Conservation (phyloP, 2,797 vertebrate species). For the Melanotaenia parkinsoni region DNA sequence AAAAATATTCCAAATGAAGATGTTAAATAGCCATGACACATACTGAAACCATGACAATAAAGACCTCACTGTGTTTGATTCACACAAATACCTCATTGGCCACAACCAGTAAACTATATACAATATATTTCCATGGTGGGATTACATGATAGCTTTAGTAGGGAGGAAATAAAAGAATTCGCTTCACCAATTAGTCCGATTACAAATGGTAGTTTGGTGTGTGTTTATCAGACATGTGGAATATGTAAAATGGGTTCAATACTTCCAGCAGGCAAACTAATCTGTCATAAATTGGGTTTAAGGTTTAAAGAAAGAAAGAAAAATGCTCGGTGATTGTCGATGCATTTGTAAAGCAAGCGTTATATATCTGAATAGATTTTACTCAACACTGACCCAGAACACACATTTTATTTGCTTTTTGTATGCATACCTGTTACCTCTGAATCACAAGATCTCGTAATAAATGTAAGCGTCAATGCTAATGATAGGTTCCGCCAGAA, state of each 20-base stretch:
- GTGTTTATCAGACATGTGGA: too few species aligned
- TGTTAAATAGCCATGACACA: not conserved
- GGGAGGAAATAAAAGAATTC: not conserved
- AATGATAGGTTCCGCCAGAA: slow-evolving; percentile 72
- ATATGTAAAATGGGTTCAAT: too few species aligned
- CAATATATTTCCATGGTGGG: too few species aligned
- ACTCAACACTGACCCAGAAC: not conserved
- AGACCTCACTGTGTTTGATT: not conserved
- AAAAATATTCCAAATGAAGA: not conserved
- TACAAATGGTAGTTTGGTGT: not conserved
- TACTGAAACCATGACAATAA: too few species aligned
- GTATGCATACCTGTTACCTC: slow-evolving; percentile 1
- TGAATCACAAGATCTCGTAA: slow-evolving; percentile 50
- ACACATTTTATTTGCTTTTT: slow-evolving; percentile 4
- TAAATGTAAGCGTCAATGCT: slow-evolving; percentile 68
- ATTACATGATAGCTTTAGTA: too few species aligned
- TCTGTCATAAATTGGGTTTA: not conserved
- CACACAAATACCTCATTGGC: too few species aligned
- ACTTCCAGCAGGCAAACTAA: too few species aligned
- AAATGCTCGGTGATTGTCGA: too few species aligned
- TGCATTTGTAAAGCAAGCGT: not conserved
- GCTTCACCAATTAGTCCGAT: not conserved
- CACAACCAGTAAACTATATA: too few species aligned
- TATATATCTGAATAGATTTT: not conserved
- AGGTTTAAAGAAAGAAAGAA: too few species aligned